Evolutionary conservation across 2,888 invertebrate species (phyloP).

Genomic region (Archips xylosteana): DNA sequence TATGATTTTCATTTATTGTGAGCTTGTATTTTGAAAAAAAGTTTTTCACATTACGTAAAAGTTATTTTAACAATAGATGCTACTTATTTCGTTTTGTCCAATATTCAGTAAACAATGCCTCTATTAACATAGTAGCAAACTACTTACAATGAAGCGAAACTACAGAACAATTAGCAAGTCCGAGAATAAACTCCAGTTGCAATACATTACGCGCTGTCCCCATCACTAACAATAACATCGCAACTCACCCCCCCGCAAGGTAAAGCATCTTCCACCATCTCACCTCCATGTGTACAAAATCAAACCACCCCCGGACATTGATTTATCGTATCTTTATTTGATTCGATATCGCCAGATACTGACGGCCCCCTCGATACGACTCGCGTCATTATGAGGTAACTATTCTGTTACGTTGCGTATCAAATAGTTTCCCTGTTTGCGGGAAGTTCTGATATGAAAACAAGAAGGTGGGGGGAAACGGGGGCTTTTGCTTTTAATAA

Average conservation of each 20-base stretch:
- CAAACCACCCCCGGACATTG: conserved; percentile 70
- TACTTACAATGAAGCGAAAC: no score
- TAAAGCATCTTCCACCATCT: not conserved
- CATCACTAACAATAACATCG: not conserved
- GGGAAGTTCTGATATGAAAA: conserved; percentile 19
- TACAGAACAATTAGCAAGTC: no score
- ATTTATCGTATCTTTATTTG: conserved; percentile 83
- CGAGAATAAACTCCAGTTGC: no score
- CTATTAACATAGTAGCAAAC: no score
- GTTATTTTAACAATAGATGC: no score
- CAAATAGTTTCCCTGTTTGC: conserved; percentile 22
- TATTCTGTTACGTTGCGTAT: conserved; percentile 35
- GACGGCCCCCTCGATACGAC: conserved; percentile 28
- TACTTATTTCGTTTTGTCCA: no score
- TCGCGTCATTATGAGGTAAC: conserved; percentile 41
- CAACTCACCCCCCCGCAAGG: not conserved
- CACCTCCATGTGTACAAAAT: not conserved
- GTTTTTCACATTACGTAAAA: not conserved
- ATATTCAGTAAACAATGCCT: no score
- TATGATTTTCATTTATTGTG: no score
- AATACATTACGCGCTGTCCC: not conserved
- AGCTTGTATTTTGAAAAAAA: no score
- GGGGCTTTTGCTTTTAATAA: not conserved
- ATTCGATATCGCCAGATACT: conserved; percentile 82
- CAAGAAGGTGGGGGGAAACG: conserved; percentile 10